Base-by-base conservation (phyloP, 35 echinoderm and acorn worm genomes). In the Ptychodera flava region DNA sequence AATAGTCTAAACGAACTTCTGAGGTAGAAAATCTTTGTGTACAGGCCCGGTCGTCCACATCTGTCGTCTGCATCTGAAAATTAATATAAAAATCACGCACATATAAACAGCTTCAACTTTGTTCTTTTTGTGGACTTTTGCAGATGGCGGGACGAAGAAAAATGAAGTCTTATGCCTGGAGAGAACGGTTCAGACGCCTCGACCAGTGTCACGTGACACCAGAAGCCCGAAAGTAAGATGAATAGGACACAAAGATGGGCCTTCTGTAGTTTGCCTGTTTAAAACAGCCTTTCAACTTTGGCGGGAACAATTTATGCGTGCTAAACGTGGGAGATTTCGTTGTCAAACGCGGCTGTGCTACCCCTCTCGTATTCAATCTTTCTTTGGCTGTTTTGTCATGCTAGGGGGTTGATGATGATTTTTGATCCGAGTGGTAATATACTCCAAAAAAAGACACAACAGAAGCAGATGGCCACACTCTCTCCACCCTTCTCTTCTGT, bases 21-120 rank as follows among this genome's bases (percentile, higher is more conserved):
- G 6, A 22, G 45, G 45, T 64, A 12, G 45, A 22, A 64, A 64
- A 64, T 64, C 45, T 64, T 64, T 64, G 45, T 64, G 6, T 64
- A 64, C 22, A 64, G 22, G 45, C 45, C 45, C 45, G 45, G 22
- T 22, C 45, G 6, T 64, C 22, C 45, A 64, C 45, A 64, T 64
- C 45, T 64, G 45, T 64, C 45, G 45, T 64, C 45, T 64, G 45
- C 45, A 64, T 64, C 45, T 64, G 6, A 64, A 64, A 64, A 64
- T 64, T 64, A 64, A 64, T 64, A 64, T 64, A 64, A 64, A 64
- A 64, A 64, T 64, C 45, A 64, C 45, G 45, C 45, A 64, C 45
- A 64, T 64, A 64, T 64, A 64, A 64, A 64, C 45, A 64, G 45
- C 45, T 64, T 22, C 6, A 64, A 64, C 45, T 64, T 64, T 64